A percentile compares a stretch with the other conserved stretches of the same genome.
Evolutionary conservation across 1,140 invertebrate species (phyloP).

Genomic region (Pachypsylla venusta): DNA sequence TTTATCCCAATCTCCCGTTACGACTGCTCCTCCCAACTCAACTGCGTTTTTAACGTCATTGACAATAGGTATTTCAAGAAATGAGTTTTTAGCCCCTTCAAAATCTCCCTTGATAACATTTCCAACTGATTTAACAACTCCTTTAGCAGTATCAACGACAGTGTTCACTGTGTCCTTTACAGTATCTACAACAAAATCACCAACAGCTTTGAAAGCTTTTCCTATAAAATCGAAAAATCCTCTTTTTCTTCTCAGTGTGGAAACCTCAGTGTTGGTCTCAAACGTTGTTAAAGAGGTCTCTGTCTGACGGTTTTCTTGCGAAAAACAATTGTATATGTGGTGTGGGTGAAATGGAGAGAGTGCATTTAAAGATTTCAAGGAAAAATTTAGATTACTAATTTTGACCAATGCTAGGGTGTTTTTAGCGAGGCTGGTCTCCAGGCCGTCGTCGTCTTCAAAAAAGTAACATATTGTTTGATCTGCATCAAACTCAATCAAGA

Average conservation of each 20-base stretch:
- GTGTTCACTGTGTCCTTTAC: conserved; percentile 15
- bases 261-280: conserved; percentile 4
- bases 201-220: conserved; percentile 11
- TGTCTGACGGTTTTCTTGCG: background rate
- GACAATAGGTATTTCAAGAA: conserved; percentile 15
- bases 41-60: conserved; percentile 16
- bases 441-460: background rate
- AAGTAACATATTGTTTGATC: conserved; percentile 7
- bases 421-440: background rate
- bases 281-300: background rate
- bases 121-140: conserved; percentile 12
- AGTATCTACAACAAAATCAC: conserved; percentile 6
- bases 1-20: conserved; percentile 15
- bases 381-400: conserved; percentile 5
- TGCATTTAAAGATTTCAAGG: conserved; percentile 2
- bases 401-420: background rate
- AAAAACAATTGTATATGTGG: conserved; percentile 7
- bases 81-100: conserved; percentile 11
- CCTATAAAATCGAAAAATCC: conserved; percentile 10
- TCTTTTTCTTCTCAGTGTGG: conserved; percentile 9
- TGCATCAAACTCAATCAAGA: background rate
- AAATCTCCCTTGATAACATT: conserved; percentile 17
- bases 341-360: background rate
- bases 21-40: conserved; percentile 10
- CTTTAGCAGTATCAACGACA: conserved; percentile 15